A percentile compares a stretch with the other conserved stretches of the same genome.
Conservation (phyloP, 2,797 vertebrate genomes). For the Esox masquinongy region DNA sequence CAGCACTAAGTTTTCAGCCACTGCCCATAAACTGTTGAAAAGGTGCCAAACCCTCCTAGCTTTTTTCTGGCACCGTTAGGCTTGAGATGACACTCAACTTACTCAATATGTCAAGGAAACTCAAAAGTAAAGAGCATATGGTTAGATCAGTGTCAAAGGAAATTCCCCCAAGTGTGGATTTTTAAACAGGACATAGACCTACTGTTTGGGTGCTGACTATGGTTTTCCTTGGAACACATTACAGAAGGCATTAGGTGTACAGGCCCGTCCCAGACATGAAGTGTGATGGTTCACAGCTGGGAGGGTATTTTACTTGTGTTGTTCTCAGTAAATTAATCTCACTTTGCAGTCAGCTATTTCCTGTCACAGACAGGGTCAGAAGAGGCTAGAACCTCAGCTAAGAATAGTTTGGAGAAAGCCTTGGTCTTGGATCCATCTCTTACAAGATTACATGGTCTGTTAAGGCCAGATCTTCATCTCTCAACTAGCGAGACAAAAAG, state of each 20-base stretch:
- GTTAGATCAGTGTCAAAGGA: too few relatives aligned
- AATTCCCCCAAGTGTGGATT: not conserved
- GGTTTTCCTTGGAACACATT: not conserved
- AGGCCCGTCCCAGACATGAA: not conserved
- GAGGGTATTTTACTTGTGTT: slow-evolving; percentile 25
- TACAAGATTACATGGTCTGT: too few relatives aligned
- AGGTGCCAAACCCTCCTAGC: slow-evolving; percentile 4
- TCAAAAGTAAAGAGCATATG: not conserved
- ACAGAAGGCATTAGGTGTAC: not conserved
- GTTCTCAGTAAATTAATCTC: slow-evolving; percentile 4
- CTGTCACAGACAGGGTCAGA: slow-evolving; percentile 22
- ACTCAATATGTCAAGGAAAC: not conserved
- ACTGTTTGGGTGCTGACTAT: not conserved
- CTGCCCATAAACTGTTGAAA: slow-evolving; percentile 4
- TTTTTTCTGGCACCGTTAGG: slow-evolving; percentile 1
- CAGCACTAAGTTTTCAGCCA: not conserved
- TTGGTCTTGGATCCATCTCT: too few relatives aligned
- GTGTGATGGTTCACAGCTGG: slow-evolving; percentile 17
- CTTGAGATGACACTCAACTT: not conserved
- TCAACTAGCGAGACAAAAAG: too few relatives aligned
- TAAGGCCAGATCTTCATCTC: too few relatives aligned
- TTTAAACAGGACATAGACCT: not conserved
- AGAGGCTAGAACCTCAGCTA: not conserved
- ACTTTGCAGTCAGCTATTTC: slow-evolving; percentile 26
- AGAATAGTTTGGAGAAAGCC: not conserved